These are phyloP conservation scores for Ptychochromis oligacanthus DNA, from an alignment of 2,113 vertebrate species.

Conservation along the genomic window DNA sequence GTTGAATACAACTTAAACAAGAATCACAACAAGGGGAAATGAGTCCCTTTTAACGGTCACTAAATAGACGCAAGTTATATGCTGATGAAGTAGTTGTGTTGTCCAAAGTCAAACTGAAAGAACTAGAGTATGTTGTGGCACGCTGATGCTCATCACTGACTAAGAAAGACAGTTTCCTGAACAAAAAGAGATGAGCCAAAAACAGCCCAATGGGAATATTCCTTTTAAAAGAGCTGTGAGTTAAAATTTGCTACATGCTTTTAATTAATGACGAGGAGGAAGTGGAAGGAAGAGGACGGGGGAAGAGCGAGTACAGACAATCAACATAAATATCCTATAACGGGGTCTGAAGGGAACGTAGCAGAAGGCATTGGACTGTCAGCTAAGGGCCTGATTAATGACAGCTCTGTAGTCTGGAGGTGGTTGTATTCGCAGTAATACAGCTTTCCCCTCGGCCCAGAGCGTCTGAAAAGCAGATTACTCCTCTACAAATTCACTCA, in stretches of 20 bases:
- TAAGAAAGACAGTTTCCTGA: constrained; percentile 27
- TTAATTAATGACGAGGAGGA: constrained; percentile 69
- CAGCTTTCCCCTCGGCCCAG: constrained; percentile 41
- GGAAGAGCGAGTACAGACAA: constrained; percentile 54
- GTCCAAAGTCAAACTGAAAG: constrained; percentile 27
- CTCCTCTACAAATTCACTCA: constrained; percentile 57
- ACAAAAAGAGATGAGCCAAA: constrained; percentile 23
- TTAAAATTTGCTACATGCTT: constrained; percentile 54
- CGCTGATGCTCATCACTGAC: constrained; percentile 20
- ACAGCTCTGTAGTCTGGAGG: constrained; percentile 60
- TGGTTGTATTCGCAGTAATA: constrained; percentile 61
- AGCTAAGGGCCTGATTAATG: constrained; percentile 72
- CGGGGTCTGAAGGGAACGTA: constrained; percentile 48
- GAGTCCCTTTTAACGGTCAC: constrained; percentile 15
- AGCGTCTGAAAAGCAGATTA: constrained; percentile 66
- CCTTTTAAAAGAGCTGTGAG: constrained; percentile 26
- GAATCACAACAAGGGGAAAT: constrained; percentile 31
- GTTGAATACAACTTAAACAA: constrained; percentile 45
- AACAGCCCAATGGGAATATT: constrained; percentile 45
- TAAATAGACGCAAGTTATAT: constrained; percentile 34
- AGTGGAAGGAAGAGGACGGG: constrained; percentile 20
- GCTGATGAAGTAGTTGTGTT: constrained; percentile 12
- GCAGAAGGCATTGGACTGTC: constrained; percentile 57
- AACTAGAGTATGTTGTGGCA: constrained; percentile 17
- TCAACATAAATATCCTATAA: constrained; percentile 73